phyloP scores from a whole-genome alignment of 92 coral and sea anemone species.

The Anthopleura xanthogrammica region DNA sequence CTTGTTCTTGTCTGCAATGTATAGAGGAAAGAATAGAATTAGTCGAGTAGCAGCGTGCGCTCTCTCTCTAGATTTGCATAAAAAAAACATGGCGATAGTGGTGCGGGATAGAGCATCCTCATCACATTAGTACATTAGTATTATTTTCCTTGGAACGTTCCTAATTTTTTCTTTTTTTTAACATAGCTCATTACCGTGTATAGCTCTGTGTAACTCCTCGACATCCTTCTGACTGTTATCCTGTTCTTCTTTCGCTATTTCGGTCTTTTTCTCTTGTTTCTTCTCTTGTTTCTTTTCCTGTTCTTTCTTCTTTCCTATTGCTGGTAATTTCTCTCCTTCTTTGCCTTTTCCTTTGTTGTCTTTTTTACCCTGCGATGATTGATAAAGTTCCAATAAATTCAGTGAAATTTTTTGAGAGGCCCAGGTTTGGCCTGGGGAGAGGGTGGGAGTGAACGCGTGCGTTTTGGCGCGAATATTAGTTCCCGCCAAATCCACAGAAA shows the following conservation, averaged over 20 bases:
- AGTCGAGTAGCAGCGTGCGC: too few species aligned
- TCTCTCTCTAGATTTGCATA: too few species aligned
- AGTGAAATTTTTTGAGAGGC: too few species aligned
- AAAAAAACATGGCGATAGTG: not conserved
- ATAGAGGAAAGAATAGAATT: not conserved
- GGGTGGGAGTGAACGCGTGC: too few species aligned
- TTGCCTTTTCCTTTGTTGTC: slow-evolving; percentile 4
- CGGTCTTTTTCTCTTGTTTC: slow-evolving; percentile 41
- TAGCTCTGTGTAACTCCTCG: slow-evolving; percentile 56
- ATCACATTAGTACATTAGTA: too few species aligned
- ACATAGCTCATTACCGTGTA: slow-evolving; percentile 40
- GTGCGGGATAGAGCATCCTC: too few species aligned
- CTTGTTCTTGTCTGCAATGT: slow-evolving; percentile 56
- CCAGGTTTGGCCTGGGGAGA: too few species aligned
- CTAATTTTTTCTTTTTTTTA: not conserved
- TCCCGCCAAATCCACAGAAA: too few species aligned
- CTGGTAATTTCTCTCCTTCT: slow-evolving; percentile 19
- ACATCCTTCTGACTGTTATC: slow-evolving; percentile 47
- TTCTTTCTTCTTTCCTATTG: slow-evolving; percentile 44
- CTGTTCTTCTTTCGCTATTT: slow-evolving; percentile 32
- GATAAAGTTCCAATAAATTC: not conserved
- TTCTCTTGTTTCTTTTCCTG: slow-evolving; percentile 41
- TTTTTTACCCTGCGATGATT: slow-evolving; percentile 3
- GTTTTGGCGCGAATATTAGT: too few species aligned
- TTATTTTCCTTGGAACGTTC: too few species aligned